These are phyloP conservation scores for Corythucha ciliata DNA, from an alignment of 2,888 invertebrate species.

Conservation along the genomic window DNA sequence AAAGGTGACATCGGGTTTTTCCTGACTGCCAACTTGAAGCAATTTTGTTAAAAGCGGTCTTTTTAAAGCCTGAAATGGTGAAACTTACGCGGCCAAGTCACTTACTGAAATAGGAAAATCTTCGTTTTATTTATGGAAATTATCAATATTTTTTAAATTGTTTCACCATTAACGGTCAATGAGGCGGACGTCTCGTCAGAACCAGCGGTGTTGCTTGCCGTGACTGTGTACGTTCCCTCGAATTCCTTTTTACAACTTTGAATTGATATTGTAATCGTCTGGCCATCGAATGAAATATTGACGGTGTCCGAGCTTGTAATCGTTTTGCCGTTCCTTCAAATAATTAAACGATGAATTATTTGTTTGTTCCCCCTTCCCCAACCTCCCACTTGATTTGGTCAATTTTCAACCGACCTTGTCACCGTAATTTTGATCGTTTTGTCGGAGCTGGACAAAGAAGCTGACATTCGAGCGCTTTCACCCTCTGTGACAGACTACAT, in stretches of 20 bases:
- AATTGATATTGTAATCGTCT: slow-evolving; percentile 67
- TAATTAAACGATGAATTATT: slow-evolving; percentile 22
- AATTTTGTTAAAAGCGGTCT: no score
- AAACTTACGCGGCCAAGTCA: no score
- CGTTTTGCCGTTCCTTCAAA: slow-evolving; percentile 48
- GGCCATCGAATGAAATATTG: slow-evolving; percentile 74
- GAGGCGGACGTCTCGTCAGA: slow-evolving; percentile 79
- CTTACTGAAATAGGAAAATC: no score
- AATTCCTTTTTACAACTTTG: slow-evolving; percentile 63
- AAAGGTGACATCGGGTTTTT: no score
- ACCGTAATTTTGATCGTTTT: slow-evolving; percentile 73
- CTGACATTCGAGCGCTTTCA: slow-evolving; percentile 68
- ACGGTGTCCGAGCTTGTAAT: slow-evolving; percentile 68
- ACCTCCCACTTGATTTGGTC: no score
- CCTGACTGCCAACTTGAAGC: no score
- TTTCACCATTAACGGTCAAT: slow-evolving; percentile 53
- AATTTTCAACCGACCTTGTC: slow-evolving; percentile 64
- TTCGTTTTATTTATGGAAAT: no score
- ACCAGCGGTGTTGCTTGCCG: slow-evolving; percentile 84
- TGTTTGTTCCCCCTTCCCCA: no score
- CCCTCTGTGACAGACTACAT: no score
- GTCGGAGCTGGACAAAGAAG: slow-evolving; percentile 63
- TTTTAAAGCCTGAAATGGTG: no score
- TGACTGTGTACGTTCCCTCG: slow-evolving; percentile 71
- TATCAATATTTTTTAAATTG: no score